These are phyloP conservation scores for Bedellia somnulentella DNA, from an alignment of 2,888 invertebrate genomes.

Conservation along the genomic window DNA sequence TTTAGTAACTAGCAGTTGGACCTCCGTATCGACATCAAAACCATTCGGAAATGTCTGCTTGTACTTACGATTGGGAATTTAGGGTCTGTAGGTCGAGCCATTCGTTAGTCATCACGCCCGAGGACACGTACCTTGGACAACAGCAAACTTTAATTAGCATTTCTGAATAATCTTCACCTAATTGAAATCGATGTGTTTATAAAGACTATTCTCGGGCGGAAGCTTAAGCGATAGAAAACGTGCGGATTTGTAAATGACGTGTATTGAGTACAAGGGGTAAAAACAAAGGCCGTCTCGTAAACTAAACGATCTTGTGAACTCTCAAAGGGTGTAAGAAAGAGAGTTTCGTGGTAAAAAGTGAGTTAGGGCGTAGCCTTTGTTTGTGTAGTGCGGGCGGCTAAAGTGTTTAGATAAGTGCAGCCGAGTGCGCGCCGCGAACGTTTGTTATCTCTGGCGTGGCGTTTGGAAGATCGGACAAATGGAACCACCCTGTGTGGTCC, in stretches of 20 bases:
- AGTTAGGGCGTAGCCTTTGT: constrained; percentile 49
- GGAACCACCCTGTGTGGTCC: constrained; percentile 56
- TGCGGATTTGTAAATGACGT: no score
- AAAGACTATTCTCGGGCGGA: no score
- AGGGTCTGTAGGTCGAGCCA: constrained; percentile 62
- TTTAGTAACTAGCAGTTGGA: no score
- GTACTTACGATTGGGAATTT: constrained; percentile 61
- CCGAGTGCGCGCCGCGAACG: constrained; percentile 39
- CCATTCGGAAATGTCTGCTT: constrained; percentile 18
- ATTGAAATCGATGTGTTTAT: no score
- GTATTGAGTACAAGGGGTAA: no score
- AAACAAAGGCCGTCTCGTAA: no score
- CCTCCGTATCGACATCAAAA: constrained; percentile 26
- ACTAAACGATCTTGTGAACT: no score
- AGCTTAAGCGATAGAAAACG: no score
- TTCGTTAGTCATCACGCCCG: constrained; percentile 60
- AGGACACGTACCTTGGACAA: constrained; percentile 62
- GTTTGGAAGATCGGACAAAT: constrained; percentile 40
- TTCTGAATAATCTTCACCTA: no score
- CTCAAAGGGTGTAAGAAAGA: no score
- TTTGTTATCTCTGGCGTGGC: constrained; percentile 50
- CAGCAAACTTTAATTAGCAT: constrained; percentile 59
- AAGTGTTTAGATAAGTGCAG: constrained; percentile 60
- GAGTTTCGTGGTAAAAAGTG: constrained; percentile 4
- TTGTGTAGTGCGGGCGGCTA: constrained; percentile 43